These are phyloP conservation scores for Spatulosminthurus flaviceps DNA, from an alignment of 2,888 invertebrate genomes.

Conservation along the genomic window DNA sequence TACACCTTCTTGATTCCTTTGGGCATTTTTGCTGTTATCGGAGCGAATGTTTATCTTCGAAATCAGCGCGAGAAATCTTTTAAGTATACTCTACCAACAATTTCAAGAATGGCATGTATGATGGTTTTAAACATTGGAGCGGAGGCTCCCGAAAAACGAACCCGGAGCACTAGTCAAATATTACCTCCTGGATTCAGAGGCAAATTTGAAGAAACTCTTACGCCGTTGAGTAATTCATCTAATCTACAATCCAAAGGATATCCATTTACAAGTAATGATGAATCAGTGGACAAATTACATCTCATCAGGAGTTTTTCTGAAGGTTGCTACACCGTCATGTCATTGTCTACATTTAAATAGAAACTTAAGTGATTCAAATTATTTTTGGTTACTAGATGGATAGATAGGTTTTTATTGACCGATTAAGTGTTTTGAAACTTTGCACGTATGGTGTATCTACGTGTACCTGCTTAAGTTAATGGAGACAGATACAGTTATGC, in stretches of 20 bases:
- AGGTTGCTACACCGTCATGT: no score
- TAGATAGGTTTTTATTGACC: no score
- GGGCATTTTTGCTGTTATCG: slow-evolving; percentile 50
- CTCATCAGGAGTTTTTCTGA: slow-evolving; percentile 44
- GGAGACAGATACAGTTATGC: no score
- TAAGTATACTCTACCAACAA: slow-evolving; percentile 49
- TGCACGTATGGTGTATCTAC: no score
- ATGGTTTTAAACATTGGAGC: slow-evolving; percentile 56
- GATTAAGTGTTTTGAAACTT: no score
- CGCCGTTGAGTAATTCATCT: neutral
- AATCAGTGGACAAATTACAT: neutral
- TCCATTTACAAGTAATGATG: neutral
- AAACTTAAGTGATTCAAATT: no score
- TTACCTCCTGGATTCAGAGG: neutral
- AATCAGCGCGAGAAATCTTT: slow-evolving; percentile 45
- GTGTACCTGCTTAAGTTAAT: no score
- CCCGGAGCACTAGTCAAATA: neutral
- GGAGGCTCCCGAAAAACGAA: neutral
- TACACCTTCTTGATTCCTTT: slow-evolving; percentile 54
- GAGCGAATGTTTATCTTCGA: slow-evolving; percentile 52
- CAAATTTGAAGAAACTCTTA: no score
- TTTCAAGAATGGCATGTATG: slow-evolving; percentile 53
- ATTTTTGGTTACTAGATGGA: no score
- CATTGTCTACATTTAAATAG: no score
- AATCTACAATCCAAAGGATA: neutral